Conservation (phyloP, 2,113 vertebrate species). For the Mastomys coucha region DNA sequence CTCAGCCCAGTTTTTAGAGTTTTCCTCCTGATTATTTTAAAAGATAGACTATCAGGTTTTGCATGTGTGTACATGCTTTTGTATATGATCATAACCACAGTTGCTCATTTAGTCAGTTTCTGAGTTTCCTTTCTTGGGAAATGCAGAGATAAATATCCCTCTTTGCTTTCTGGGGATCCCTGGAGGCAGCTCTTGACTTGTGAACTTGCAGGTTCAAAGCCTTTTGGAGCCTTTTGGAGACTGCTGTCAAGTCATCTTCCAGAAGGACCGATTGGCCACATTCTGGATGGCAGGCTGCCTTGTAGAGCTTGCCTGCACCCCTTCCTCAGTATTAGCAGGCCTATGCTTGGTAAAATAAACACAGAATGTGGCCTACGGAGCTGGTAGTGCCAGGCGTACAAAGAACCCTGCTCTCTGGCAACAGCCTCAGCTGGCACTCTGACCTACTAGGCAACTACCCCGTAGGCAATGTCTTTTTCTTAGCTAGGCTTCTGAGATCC, state of each 20-base stretch:
- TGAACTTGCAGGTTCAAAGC: not conserved
- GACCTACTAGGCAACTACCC: not conserved
- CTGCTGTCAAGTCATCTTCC: not conserved
- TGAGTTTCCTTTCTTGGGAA: not conserved
- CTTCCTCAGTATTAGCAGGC: not conserved
- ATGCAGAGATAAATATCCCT: not conserved
- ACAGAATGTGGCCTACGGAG: not conserved
- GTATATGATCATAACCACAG: not conserved
- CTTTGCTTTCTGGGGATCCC: not conserved
- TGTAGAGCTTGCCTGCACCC: not conserved
- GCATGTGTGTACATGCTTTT: not conserved
- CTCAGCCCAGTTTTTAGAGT: not conserved
- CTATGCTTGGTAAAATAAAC: not conserved
- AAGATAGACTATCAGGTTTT: not conserved
- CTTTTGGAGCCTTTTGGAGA: not conserved
- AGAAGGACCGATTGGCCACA: not conserved
- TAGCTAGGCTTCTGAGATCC: not conserved
- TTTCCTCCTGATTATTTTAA: not conserved
- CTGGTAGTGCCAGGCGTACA: not conserved
- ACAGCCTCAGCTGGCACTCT: not conserved
- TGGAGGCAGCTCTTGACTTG: not conserved
- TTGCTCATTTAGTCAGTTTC: not conserved
- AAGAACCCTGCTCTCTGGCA: not conserved
- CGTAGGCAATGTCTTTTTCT: not conserved
- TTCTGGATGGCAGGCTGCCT: not conserved